Evolutionary conservation across 1,140 invertebrate species (phyloP).

Genomic region (Zaprionus camerounensis): DNA sequence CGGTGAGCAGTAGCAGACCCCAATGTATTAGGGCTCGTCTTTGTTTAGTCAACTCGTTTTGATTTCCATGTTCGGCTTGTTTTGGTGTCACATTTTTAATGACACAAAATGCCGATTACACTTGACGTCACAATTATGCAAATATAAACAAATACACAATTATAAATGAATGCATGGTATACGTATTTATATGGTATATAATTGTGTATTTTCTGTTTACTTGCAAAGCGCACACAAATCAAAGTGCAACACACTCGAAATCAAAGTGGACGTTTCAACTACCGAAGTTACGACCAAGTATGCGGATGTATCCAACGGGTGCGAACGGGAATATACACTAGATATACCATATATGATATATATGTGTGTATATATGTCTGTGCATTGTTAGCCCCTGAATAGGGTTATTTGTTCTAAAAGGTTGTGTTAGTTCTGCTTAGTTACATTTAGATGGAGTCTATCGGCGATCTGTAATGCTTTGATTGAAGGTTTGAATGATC

Average conservation of each 20-base stretch:
- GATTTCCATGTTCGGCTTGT: neutral
- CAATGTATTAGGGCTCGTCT: neutral
- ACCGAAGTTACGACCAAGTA: slow-evolving; percentile 1
- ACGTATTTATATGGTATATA: slow-evolving; percentile 10
- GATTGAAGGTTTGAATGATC: too few relatives aligned
- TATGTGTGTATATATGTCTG: neutral
- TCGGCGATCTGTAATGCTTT: too few relatives aligned
- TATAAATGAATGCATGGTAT: neutral
- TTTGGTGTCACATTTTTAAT: slow-evolving; percentile 26
- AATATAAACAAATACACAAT: neutral
- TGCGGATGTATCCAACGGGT: slow-evolving; percentile 20
- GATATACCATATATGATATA: neutral
- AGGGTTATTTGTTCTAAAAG: neutral
- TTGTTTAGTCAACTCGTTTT: neutral
- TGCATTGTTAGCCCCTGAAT: neutral
- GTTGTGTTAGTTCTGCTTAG: neutral
- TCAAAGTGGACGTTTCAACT: neutral
- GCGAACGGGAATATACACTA: slow-evolving; percentile 1
- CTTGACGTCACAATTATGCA: slow-evolving; percentile 37
- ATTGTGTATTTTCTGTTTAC: slow-evolving; percentile 12
- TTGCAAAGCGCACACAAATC: slow-evolving; percentile 10
- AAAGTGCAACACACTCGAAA: slow-evolving; percentile 24
- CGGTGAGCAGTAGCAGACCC: neutral
- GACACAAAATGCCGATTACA: slow-evolving; percentile 40
- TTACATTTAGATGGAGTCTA: neutral